Percentiles rank a stretch among this genome's conserved stretches.
phyloP scores from a whole-genome alignment of 2,888 invertebrate genomes.

The Gastracanthus pulcherrimus region DNA sequence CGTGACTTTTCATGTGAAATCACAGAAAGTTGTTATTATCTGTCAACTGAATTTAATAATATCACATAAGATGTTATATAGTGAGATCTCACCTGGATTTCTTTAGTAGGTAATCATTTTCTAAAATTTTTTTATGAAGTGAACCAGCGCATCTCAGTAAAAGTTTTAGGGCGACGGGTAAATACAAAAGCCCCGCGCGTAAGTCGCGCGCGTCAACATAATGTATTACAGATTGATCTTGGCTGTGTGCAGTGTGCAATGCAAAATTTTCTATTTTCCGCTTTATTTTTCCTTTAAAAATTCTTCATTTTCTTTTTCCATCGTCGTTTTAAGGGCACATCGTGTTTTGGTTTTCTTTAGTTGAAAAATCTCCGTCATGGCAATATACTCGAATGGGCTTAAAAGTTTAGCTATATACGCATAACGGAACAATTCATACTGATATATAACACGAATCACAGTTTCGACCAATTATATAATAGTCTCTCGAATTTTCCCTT shows the following conservation, averaged over 20 bases:
- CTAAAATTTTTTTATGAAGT: too few relatives aligned
- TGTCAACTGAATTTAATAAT: too few relatives aligned
- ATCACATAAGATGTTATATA: too few relatives aligned
- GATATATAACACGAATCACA: conserved; percentile 28
- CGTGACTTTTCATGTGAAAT: too few relatives aligned
- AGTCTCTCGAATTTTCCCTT: neutral
- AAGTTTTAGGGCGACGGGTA: neutral
- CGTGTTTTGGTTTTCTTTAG: conserved; percentile 36
- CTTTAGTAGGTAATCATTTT: too few relatives aligned
- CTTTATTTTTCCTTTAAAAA: too few relatives aligned
- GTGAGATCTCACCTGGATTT: too few relatives aligned
- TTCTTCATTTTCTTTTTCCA: conserved; percentile 34
- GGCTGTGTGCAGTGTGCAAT: neutral
- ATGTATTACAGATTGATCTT: conserved; percentile 12
- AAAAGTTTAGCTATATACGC: neutral
- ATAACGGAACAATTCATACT: conserved; percentile 8
- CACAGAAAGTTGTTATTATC: too few relatives aligned
- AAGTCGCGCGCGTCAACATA: neutral
- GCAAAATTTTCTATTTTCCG: too few relatives aligned
- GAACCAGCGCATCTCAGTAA: too few relatives aligned
- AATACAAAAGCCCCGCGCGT: conserved; percentile 35
- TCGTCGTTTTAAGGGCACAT: conserved; percentile 47
- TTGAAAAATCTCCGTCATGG: conserved; percentile 52
- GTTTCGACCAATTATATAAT: conserved; percentile 19
- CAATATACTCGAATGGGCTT: neutral